Evolutionary conservation across 2,888 invertebrate genomes (phyloP).

Genomic region (Drepana falcataria): DNA sequence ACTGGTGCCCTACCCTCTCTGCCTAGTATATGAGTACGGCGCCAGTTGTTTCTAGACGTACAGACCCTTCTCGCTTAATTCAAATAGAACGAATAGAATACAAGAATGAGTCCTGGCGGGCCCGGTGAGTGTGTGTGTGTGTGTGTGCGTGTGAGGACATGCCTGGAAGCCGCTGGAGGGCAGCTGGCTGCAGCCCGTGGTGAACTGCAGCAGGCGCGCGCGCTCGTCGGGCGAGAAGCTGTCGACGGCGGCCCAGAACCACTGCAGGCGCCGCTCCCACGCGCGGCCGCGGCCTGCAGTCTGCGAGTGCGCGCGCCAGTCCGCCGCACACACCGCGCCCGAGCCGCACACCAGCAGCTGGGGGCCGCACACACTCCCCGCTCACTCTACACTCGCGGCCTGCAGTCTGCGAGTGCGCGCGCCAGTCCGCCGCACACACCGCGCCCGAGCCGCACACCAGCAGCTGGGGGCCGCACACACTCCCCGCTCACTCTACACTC

Average conservation of each 20-base stretch:
- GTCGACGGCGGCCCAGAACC: slow-evolving; percentile 81
- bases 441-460: slow-evolving; percentile 95
- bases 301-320: slow-evolving; percentile 93
- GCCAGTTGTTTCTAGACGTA: no score
- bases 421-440: slow-evolving; percentile 93
- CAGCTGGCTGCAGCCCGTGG: slow-evolving; percentile 94
- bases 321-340: slow-evolving; percentile 93
- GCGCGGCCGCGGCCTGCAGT: slow-evolving; percentile 89
- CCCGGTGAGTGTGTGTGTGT: no score
- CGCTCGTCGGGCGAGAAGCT: slow-evolving; percentile 94
- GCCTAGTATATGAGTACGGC: no score
- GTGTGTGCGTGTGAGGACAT: background rate
- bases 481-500: slow-evolving; percentile 70
- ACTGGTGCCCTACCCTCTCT: no score
- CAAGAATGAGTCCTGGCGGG: background rate
- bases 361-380: background rate
- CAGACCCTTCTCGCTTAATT: no score
- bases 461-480: slow-evolving; percentile 73
- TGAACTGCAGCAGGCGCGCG: slow-evolving; percentile 94
- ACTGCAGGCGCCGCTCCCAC: slow-evolving; percentile 87
- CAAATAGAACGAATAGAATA: no score
- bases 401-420: slow-evolving; percentile 91
- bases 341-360: slow-evolving; percentile 95
- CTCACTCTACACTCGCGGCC: slow-evolving; percentile 83
- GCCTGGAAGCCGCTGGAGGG: slow-evolving; percentile 88